Evolutionary conservation across 2,113 vertebrate species (phyloP), one percentile per base, ranked within the genome.

Genomic region (Nyctibius bracteatus): DNA sequence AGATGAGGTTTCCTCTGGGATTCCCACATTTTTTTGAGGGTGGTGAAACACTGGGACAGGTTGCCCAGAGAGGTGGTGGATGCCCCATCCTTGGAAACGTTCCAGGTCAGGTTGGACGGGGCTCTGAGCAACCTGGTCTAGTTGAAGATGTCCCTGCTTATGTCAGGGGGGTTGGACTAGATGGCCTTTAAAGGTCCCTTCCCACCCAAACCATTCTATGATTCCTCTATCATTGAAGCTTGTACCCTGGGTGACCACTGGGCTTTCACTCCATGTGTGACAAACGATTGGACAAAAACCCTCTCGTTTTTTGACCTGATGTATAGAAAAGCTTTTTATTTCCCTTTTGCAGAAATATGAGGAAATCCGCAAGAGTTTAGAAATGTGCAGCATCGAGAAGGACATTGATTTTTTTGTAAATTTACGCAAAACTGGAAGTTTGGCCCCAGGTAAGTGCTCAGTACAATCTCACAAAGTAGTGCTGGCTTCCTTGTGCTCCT

Each of bases 361-460:
- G 96, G 98, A 99, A 92, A 99, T 99, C 73, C 99, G 99, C 47
- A 99, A 98, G 96, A 99, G 98, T 44, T 97, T 99, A 88, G 99
- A 99, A 78, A 97, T 98, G 81, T 99, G 99, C 96, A 98, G 98
- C 94, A 98, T 99, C 52, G 98, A 99, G 94, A 99, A 99, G 82
- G 99, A 99, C 79, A 97, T 99, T 4, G 99, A 99, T 57, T 98
- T 99, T 97, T 99, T 99, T 54, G 96, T 99, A 61, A 98, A 98
- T 94, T 96, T 99, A 13, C 98, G 98, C 61, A 98, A 96, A 91
- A 99, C 99, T 6, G 99, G 99, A 51, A 98, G 98, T 62, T 96
- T 96, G 81, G 98, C 99, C 7, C 99, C 99, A 98, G 98, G 99
- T 99, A 97, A 35, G 91, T 46, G 43, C 28, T 58, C 16, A 30